Percentiles rank a stretch among this genome's conserved stretches.
These are phyloP conservation scores for Parapsyche elsis DNA, from an alignment of 1,140 invertebrate species.

Conservation along the genomic window DNA sequence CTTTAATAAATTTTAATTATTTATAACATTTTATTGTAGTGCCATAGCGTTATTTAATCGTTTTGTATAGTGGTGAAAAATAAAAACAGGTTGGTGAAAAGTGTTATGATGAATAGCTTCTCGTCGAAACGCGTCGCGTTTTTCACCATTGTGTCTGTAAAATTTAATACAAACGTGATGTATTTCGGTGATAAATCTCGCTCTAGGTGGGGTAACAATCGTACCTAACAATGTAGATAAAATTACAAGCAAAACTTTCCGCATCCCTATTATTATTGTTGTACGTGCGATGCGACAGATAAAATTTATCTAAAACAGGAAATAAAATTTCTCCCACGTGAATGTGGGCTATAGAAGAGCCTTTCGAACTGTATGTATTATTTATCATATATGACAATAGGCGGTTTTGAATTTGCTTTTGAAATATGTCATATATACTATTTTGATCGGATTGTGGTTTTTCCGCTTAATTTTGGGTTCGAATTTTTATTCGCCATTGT, in stretches of 20 bases:
- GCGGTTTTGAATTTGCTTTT: too few relatives aligned
- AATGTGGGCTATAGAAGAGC: not conserved
- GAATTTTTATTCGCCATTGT: too few relatives aligned
- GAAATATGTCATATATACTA: too few relatives aligned
- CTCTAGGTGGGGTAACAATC: not conserved
- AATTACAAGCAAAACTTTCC: slow-evolving; percentile 28
- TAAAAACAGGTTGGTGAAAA: not conserved
- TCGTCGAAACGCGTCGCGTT: not conserved
- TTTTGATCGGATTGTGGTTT: too few relatives aligned
- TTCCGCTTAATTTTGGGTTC: too few relatives aligned
- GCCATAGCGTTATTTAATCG: too few relatives aligned
- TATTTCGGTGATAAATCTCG: slow-evolving; percentile 22
- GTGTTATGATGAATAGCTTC: not conserved
- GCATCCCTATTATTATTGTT: not conserved
- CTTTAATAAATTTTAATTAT: too few relatives aligned
- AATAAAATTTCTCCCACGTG: not conserved
- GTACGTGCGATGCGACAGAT: not conserved
- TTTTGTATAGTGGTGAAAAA: too few relatives aligned
- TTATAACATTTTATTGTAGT: too few relatives aligned
- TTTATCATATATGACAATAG: too few relatives aligned
- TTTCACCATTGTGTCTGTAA: slow-evolving; percentile 14
- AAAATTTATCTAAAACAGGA: slow-evolving; percentile 18
- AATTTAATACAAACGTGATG: slow-evolving; percentile 11
- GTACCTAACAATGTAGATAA: not conserved
- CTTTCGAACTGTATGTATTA: too few relatives aligned